Evolutionary conservation across 2,113 vertebrate species (phyloP).

Genomic region (Hyperopisus bebe): DNA sequence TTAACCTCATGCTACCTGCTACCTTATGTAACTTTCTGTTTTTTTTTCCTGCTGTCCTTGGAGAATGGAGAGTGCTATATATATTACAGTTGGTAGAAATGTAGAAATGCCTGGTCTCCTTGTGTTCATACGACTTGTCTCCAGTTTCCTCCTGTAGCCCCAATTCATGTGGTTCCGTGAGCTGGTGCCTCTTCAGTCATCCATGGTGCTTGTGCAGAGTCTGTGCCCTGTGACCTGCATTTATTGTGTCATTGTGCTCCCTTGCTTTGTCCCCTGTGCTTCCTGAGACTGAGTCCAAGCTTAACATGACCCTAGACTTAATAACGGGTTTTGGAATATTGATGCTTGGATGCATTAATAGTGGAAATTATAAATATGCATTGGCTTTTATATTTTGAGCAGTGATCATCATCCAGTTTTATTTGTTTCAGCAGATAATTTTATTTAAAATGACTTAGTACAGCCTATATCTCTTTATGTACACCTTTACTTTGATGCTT

Average conservation of each 20-base stretch:
- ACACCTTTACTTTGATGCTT: background rate
- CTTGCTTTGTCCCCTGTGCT: background rate
- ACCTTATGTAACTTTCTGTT: background rate
- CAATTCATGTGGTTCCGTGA: background rate
- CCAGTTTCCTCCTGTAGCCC: background rate
- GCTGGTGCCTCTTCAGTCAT: background rate
- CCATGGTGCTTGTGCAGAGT: background rate
- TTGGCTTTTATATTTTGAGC: background rate
- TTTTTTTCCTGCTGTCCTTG: background rate
- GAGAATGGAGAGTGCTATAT: background rate
- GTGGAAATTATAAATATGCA: background rate
- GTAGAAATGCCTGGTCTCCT: background rate
- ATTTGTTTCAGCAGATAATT: background rate
- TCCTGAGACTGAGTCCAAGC: background rate
- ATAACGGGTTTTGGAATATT: background rate
- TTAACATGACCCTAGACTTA: background rate
- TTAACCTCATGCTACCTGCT: background rate
- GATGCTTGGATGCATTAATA: background rate
- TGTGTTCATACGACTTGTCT: background rate
- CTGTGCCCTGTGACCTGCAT: background rate
- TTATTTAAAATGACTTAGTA: background rate
- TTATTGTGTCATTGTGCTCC: background rate
- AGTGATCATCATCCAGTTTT: background rate
- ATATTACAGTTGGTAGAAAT: background rate
- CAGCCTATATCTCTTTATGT: background rate